These are phyloP conservation scores for Alectoris magna DNA, from an alignment of 2,797 vertebrate species.

Conservation along the genomic window DNA sequence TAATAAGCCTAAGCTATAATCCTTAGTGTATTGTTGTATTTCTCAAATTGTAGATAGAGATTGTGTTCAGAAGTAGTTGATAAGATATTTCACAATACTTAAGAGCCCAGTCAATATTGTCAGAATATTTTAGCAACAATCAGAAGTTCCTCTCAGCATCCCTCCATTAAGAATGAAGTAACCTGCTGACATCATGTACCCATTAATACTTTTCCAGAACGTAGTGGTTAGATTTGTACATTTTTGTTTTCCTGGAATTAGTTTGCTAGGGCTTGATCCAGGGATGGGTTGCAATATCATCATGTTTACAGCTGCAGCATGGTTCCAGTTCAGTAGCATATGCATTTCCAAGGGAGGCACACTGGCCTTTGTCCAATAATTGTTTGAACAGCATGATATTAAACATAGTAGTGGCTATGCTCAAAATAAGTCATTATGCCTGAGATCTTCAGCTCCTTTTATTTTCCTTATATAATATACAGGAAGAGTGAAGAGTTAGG, in stretches of 20 bases:
- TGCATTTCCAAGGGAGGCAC: accelerated
- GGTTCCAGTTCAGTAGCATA: background rate
- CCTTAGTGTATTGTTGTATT: background rate
- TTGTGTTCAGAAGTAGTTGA: background rate
- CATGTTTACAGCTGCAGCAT: background rate
- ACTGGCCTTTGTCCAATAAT: accelerated
- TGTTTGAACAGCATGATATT: background rate
- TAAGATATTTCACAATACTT: background rate
- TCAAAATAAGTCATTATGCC: background rate
- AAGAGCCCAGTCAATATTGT: background rate
- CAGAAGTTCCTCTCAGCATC: background rate
- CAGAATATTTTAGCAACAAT: background rate
- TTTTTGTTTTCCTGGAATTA: background rate
- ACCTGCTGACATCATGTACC: background rate
- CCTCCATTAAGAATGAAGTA: background rate
- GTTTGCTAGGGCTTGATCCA: background rate
- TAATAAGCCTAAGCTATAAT: background rate
- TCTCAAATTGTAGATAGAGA: background rate
- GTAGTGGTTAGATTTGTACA: background rate
- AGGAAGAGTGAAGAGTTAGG: background rate
- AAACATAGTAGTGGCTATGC: background rate
- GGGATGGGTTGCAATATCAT: background rate
- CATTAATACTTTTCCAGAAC: background rate
- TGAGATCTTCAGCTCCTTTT: background rate
- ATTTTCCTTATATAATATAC: background rate